Conservation (phyloP, 2,888 invertebrate genomes). For the Craniophora ligustri region DNA sequence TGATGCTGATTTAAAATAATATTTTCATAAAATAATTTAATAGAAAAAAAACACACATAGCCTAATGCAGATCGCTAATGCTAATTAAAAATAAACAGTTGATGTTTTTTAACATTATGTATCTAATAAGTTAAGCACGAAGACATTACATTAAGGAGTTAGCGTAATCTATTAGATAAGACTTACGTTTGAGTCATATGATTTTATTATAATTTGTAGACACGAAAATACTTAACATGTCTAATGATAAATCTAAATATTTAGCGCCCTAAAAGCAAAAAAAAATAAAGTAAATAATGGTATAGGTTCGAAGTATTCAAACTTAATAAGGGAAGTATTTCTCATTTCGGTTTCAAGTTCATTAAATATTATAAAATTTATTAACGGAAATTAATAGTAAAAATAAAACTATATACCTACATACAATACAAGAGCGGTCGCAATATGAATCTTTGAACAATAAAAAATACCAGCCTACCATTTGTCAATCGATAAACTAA, state of each 20-base stretch:
- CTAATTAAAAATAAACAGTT: slow-evolving; percentile 7
- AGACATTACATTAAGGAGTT: slow-evolving; percentile 34
- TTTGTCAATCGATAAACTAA: slow-evolving; percentile 64
- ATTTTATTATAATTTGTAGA: slow-evolving; percentile 27
- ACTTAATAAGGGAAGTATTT: no score
- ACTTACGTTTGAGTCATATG: slow-evolving; percentile 42
- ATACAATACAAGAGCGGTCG: no score
- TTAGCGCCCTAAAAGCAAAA: no score
- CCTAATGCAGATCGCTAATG: slow-evolving; percentile 1
- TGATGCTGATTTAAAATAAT: no score
- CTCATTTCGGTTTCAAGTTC: no score
- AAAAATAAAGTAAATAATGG: no score
- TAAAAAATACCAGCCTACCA: slow-evolving; percentile 23
- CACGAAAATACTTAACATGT: slow-evolving; percentile 2
- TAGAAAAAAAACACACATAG: neutral
- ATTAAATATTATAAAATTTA: no score
- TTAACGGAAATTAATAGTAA: no score
- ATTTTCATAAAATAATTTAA: neutral
- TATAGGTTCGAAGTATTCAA: no score
- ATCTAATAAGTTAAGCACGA: slow-evolving; percentile 58
- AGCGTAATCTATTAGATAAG: slow-evolving; percentile 42
- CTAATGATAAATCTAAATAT: slow-evolving; percentile 35
- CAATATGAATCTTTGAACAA: slow-evolving; percentile 1
- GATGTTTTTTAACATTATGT: slow-evolving; percentile 42
- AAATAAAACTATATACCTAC: no score